Conservation (phyloP, 2,888 invertebrate species). For the Sphaeridia pumilis region DNA sequence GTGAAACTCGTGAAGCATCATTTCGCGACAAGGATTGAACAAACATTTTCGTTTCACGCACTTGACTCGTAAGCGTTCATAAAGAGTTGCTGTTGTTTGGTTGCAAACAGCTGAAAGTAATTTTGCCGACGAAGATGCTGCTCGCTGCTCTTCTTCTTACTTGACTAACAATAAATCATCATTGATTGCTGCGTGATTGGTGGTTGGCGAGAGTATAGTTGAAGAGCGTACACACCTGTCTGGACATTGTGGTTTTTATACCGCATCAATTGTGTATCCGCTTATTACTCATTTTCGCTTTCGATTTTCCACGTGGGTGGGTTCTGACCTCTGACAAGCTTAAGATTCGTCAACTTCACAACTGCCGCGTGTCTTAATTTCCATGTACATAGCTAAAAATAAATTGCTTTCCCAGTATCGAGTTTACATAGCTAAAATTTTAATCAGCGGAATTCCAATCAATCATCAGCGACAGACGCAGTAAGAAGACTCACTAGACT, state of each 20-base stretch:
- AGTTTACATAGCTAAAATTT: too few species aligned
- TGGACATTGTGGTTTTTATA: too few species aligned
- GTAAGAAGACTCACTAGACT: neutral
- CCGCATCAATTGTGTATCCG: too few species aligned
- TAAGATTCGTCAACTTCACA: neutral
- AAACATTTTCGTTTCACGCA: too few species aligned
- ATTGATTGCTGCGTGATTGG: neutral
- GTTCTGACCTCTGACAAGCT: neutral
- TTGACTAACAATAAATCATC: slow-evolving; percentile 1
- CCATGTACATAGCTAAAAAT: too few species aligned
- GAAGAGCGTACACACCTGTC: too few species aligned
- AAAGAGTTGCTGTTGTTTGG: neutral
- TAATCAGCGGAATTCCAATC: too few species aligned
- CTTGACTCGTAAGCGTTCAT: neutral
- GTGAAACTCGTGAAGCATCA: neutral
- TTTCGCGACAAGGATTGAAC: neutral
- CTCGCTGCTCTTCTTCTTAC: neutral
- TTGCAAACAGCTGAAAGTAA: neutral
- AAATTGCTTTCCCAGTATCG: neutral
- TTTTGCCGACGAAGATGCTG: neutral
- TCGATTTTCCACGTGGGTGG: neutral
- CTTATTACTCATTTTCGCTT: neutral
- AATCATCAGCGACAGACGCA: neutral
- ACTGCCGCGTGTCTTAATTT: too few species aligned
- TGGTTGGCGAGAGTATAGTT: too few species aligned